Percentiles rank a stretch among this genome's conserved stretches.
Conservation (phyloP, 1,140 invertebrate species). For the Amyelois transitella region DNA sequence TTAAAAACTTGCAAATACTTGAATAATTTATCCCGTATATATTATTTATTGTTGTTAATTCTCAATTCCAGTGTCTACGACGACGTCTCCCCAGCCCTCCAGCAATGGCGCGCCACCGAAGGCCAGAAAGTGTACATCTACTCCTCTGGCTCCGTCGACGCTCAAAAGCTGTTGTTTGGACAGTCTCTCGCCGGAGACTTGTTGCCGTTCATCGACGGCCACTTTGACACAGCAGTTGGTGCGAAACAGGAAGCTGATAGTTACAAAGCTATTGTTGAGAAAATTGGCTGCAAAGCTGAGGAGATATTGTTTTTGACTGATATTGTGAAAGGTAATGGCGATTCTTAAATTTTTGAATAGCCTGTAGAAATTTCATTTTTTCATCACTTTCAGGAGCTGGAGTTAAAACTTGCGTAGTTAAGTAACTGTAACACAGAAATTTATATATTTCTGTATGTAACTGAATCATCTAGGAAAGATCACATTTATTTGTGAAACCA, state of each 20-base stretch:
- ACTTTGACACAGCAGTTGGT: conserved; percentile 92
- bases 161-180: conserved; percentile 91
- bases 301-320: conserved; percentile 92
- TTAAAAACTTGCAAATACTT: conserved; percentile 3
- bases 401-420: too few relatives aligned
- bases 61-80: conserved; percentile 84
- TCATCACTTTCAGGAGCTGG: too few relatives aligned
- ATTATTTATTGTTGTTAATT: conserved; percentile 1
- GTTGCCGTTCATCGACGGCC: conserved; percentile 81
- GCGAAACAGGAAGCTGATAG: conserved; percentile 83
- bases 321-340: conserved; percentile 80
- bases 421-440: too few relatives aligned
- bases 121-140: conserved; percentile 88
- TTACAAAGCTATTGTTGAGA: conserved; percentile 84
- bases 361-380: too few relatives aligned
- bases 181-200: conserved; percentile 87
- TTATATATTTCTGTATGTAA: too few relatives aligned
- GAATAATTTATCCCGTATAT: too few relatives aligned
- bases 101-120: conserved; percentile 78
- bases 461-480: too few relatives aligned
- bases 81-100: conserved; percentile 85
- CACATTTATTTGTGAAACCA: too few relatives aligned
- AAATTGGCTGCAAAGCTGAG: conserved; percentile 77
- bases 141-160: conserved; percentile 93
- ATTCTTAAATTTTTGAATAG: too few relatives aligned